These are phyloP conservation scores for Drosophila melanica DNA, from an alignment of 1,140 invertebrate species.

Conservation along the genomic window DNA sequence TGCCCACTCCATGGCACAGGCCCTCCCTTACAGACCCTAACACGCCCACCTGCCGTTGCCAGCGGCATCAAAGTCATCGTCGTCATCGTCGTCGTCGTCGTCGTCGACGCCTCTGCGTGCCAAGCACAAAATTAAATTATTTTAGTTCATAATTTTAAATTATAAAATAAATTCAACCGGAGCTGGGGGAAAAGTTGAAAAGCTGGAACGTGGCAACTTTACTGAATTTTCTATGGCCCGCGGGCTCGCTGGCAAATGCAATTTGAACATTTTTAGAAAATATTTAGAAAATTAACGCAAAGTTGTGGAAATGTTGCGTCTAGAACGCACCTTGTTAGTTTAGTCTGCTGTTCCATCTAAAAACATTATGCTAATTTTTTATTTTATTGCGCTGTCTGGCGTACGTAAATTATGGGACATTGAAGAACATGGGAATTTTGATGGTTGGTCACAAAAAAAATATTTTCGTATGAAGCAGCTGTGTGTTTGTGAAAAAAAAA, in stretches of 20 bases:
- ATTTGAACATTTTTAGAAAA: conserved; percentile 75
- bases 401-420: conserved; percentile 19
- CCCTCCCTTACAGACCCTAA: background rate
- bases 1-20: conserved; percentile 23
- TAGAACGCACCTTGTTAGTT: conserved; percentile 43
- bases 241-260: conserved; percentile 57
- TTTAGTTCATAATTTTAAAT: conserved; percentile 81
- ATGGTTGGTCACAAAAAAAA: conserved; percentile 5
- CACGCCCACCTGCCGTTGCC: conserved; percentile 15
- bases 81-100: background rate
- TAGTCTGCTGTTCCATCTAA: conserved; percentile 36
- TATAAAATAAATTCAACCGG: conserved; percentile 73
- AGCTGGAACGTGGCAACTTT: conserved; percentile 54
- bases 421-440: conserved; percentile 10
- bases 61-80: conserved; percentile 24
- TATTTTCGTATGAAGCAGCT: background rate
- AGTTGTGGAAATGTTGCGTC: conserved; percentile 75
- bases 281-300: conserved; percentile 82
- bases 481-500: background rate
- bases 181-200: conserved; percentile 31
- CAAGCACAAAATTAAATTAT: conserved; percentile 76
- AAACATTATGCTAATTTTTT: conserved; percentile 75
- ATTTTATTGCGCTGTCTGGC: conserved; percentile 19
- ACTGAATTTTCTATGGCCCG: conserved; percentile 49
- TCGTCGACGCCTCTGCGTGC: conserved; percentile 66